Conservation (phyloP, 2,797 vertebrate genomes). For the Nasua narica region DNA sequence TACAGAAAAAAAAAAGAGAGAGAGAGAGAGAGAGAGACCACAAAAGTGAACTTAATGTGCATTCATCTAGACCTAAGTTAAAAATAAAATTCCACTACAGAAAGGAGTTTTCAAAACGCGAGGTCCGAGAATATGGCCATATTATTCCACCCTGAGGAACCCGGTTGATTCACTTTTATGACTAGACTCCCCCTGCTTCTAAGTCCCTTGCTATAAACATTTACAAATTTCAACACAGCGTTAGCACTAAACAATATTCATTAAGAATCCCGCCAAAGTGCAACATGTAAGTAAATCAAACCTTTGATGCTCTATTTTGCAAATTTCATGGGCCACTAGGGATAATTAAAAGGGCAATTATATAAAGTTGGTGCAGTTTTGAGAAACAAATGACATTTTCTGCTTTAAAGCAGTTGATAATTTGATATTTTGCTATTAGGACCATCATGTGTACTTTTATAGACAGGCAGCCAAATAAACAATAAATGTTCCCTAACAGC, state of each 20-base stretch:
- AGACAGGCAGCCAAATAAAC: constrained; percentile 81
- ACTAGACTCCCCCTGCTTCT: not conserved
- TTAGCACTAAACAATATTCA: constrained; percentile 86
- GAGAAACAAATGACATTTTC: constrained; percentile 90
- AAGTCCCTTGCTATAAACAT: constrained; percentile 73
- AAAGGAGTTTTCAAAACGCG: constrained; percentile 32
- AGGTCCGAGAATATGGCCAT: not conserved
- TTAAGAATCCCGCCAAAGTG: constrained; percentile 86
- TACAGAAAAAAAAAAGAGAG: not conserved
- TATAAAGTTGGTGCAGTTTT: constrained; percentile 88
- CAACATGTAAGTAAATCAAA: constrained; percentile 89
- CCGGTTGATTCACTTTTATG: constrained; percentile 24
- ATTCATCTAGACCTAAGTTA: constrained; percentile 46
- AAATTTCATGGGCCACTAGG: constrained; percentile 90
- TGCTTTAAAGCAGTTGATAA: constrained; percentile 87
- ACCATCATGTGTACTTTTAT: constrained; percentile 76
- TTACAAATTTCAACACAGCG: constrained; percentile 78
- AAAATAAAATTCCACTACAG: constrained; percentile 52
- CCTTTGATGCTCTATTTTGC: constrained; percentile 87
- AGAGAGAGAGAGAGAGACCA: not conserved
- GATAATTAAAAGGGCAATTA: constrained; percentile 92
- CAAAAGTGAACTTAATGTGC: not conserved
- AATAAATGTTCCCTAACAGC: constrained; percentile 74
- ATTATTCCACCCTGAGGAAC: not conserved
- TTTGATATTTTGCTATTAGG: constrained; percentile 80